Percentiles rank a stretch among this genome's conserved stretches.
Conservation (phyloP, 2,113 vertebrate genomes). For the Urocolius indicus region DNA sequence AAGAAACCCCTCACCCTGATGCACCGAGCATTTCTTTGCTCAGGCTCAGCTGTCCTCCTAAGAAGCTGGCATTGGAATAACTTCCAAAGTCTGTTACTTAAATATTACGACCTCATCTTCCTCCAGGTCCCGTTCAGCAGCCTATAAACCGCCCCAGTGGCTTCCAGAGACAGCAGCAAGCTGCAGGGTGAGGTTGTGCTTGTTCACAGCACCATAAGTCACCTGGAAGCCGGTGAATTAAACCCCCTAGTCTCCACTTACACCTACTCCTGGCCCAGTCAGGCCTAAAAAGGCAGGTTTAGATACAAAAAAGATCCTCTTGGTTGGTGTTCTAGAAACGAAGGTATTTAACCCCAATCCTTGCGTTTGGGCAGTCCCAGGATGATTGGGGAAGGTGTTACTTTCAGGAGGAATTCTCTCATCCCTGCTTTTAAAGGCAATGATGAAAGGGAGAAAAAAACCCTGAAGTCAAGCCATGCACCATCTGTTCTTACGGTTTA, state of each 20-base stretch:
- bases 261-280: not conserved
- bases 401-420: not conserved
- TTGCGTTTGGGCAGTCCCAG: not conserved
- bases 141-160: not conserved
- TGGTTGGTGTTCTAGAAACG: not conserved
- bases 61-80: not conserved
- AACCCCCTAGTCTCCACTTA: not conserved
- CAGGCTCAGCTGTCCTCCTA: not conserved
- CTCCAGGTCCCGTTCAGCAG: not conserved
- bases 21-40: not conserved
- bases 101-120: constrained; percentile 5
- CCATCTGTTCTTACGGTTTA: not conserved
- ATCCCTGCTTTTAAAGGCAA: not conserved
- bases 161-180: not conserved
- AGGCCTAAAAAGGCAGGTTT: not conserved
- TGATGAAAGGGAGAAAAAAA: not conserved
- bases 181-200: not conserved
- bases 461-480: not conserved
- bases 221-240: not conserved
- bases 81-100: not conserved
- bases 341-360: not conserved
- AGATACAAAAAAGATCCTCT: not conserved
- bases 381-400: constrained; percentile 8
- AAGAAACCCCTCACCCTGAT: not conserved
- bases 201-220: not conserved